These are phyloP conservation scores for Ischnus inquisitorius DNA, from an alignment of 2,888 invertebrate species.

Conservation along the genomic window DNA sequence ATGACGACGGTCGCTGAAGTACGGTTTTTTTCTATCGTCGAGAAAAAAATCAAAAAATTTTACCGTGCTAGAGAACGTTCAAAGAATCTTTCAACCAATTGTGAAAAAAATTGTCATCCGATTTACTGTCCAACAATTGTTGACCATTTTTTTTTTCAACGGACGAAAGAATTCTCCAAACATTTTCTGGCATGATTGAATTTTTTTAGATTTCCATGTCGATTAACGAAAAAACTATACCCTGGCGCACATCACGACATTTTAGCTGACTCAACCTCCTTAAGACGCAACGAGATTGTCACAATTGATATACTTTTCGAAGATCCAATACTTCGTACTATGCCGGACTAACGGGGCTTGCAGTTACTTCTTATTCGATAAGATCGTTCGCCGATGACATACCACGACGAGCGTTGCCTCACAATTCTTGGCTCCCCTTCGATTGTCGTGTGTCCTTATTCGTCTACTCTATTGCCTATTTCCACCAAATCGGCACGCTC, in stretches of 20 bases:
- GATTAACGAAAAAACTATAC: background rate
- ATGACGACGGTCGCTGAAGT: too few relatives aligned
- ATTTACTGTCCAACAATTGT: too few relatives aligned
- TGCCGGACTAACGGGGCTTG: constrained; percentile 28
- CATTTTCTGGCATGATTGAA: background rate
- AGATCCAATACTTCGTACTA: constrained; percentile 43
- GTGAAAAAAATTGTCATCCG: too few relatives aligned
- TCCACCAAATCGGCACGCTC: constrained; percentile 49
- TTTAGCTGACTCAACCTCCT: too few relatives aligned
- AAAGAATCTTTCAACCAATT: constrained; percentile 17
- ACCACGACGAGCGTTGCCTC: constrained; percentile 20
- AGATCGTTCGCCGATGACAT: constrained; percentile 23
- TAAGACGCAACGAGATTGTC: background rate
- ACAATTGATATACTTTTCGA: constrained; percentile 18
- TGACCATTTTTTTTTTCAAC: too few relatives aligned
- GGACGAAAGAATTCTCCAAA: constrained; percentile 14
- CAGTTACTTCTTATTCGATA: background rate
- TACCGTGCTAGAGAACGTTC: background rate
- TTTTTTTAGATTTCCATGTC: background rate
- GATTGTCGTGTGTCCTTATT: constrained; percentile 32
- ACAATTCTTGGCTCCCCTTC: constrained; percentile 61
- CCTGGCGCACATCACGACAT: background rate
- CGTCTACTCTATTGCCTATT: constrained; percentile 42
- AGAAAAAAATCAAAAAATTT: too few relatives aligned
- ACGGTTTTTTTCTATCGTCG: too few relatives aligned